Evolutionary conservation across 2,888 invertebrate species (phyloP), one percentile per base, ranked within the genome.

Genomic region (Agriotes lineatus): DNA sequence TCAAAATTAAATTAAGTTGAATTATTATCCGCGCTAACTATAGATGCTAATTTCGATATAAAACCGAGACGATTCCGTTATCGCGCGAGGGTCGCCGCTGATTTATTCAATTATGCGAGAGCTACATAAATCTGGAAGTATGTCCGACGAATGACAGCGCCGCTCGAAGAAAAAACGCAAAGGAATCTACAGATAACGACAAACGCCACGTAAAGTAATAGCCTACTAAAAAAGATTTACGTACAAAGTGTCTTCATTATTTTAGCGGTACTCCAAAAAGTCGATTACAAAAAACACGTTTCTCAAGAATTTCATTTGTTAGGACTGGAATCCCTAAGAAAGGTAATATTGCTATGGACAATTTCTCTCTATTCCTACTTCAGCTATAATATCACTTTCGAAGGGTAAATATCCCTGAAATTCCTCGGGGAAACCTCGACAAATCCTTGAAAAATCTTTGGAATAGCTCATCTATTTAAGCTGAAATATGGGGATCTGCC

Each of bases 1-100:
- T 67, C 68, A 58, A 73, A 73, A 73, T 72, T 74, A 72, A 74
- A 74, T 72, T 74, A 72, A 72, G 67, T 67, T 71, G 67, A 74
- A 65, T 72, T 71, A 64, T 65, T 56, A 65, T 71, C 65, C 62
- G 20, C 18, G 25, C 52, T 63, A 69, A 60, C 37, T 59, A 57
- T 52, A 67, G 54, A 67, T 45, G 60, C 52, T 67, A 67, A 67
- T 62, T 61, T 18, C 50, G 57, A 54, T 57, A 67, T 22, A 35
- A 59, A 61, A 42, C n/a, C 33, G 33, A 16, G 48, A 42, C 7
- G 7, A 42, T 42, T 42, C 16, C 7, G 42, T 5, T 18, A 7
- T 18, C 42, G 7, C 14, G 9, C 5, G 18, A 18, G 7, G 14
- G 18, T 14, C 12, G 45, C 61, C 61, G 22, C 42, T 62, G 54